Base-by-base conservation (phyloP, 2,797 vertebrate species). In the Lutjanus argentimaculatus region DNA sequence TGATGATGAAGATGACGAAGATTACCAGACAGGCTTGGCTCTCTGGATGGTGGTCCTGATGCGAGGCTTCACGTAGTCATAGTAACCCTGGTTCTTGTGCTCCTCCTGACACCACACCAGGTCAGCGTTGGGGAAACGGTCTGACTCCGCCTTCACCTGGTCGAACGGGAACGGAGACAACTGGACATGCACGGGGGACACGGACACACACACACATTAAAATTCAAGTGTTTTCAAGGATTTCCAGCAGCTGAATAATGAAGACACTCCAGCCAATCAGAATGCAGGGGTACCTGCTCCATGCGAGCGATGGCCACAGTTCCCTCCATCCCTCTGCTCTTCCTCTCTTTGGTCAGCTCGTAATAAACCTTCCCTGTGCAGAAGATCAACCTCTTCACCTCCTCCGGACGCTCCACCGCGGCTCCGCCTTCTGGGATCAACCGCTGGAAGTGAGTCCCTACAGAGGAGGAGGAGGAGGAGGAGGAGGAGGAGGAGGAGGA, bases 81-180 rank as follows among this genome's bases (percentile, higher is more conserved):
- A 99, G 95, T 98, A 99, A 86, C 98, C 98, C 92, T 99, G 98
- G 93, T 99, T 99, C 94, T 99, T 99, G 94, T 99, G 98, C 88
- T 99, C 98, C 88, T 99, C 98, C 92, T 99, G 98, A 91, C 98
- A 98, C 98, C 98, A 99, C 6, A 97, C 94, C 88, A 99, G 92
- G 82, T 99, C 97, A 0, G 98, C 98, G 0, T 88, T 92, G 0
- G 93, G 82, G 70, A 96, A 99, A 21, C 95, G 97, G 72, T 97
- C 93, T 0, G 95, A 95, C 92, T 99, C 98, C 0, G 89, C 91
- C 91, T 97, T 96, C 76, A 99, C 95, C 58, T 98, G 97, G 94
- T 99, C 98, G 8, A 98, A 99, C 0, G 98, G 98, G 95, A 99
- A 99, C 0, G 98, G 98, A 0, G 98, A 99, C 22, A 99, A 90